Evolutionary conservation across 2,113 vertebrate genomes (phyloP).

Genomic region (Phasianus colchicus): DNA sequence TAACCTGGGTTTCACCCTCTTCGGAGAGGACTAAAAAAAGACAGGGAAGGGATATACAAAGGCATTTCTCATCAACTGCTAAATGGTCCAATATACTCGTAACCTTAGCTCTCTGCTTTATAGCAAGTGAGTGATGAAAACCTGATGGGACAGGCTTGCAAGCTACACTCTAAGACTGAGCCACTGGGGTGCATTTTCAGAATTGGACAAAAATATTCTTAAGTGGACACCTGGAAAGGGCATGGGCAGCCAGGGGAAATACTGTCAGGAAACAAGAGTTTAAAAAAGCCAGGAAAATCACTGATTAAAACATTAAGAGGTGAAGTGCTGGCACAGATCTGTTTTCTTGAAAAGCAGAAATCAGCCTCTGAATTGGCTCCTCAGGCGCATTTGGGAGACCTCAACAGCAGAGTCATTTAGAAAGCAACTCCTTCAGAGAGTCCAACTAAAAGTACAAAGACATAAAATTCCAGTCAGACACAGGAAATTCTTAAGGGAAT

Average conservation of each 20-base stretch:
- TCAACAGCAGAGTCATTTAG: conserved; percentile 69
- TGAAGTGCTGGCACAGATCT: conserved; percentile 51
- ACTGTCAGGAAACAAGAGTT: conserved; percentile 24
- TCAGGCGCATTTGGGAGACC: conserved; percentile 59
- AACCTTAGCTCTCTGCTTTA: conserved; percentile 78
- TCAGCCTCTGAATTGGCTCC: conserved; percentile 50
- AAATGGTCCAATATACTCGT: conserved; percentile 73
- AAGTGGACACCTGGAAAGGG: conserved; percentile 4
- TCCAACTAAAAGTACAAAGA: conserved; percentile 82
- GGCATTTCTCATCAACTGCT: conserved; percentile 74
- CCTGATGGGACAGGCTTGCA: conserved; percentile 64
- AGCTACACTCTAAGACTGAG: conserved; percentile 18
- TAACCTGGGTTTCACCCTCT: conserved; percentile 72
- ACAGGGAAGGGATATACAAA: conserved; percentile 59
- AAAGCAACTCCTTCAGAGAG: conserved; percentile 76
- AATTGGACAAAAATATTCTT: conserved; percentile 49
- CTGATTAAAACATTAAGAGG: conserved; percentile 59
- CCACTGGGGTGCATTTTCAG: neutral
- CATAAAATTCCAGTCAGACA: conserved; percentile 79
- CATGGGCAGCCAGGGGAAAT: conserved; percentile 15
- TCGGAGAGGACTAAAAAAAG: conserved; percentile 32
- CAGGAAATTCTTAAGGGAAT: conserved; percentile 84
- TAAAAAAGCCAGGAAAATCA: conserved; percentile 52
- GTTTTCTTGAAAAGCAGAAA: conserved; percentile 74
- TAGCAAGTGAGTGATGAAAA: conserved; percentile 77